Evolutionary conservation across 1,140 invertebrate species (phyloP).

Genomic region (Oryctes rhinoceros): DNA sequence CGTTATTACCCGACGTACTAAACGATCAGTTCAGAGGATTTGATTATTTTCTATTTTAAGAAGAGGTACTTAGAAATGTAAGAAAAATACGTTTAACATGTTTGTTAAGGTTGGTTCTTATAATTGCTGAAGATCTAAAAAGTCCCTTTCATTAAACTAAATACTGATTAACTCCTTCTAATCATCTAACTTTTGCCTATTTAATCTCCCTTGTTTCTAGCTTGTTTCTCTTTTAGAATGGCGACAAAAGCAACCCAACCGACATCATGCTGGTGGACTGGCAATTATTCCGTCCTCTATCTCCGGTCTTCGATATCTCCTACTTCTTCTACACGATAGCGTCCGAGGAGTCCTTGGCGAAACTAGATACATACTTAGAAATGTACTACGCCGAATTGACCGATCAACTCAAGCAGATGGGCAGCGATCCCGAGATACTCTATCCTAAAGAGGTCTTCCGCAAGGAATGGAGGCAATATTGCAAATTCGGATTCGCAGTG

Average conservation of each 20-base stretch:
- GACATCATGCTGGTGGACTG: slow-evolving; percentile 65
- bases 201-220: background rate
- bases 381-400: slow-evolving; percentile 65
- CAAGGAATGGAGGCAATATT: slow-evolving; percentile 57
- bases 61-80: no score
- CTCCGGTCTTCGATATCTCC: slow-evolving; percentile 66
- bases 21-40: no score
- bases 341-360: slow-evolving; percentile 60
- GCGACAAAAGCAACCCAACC: background rate
- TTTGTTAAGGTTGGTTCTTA: no score
- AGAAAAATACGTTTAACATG: no score
- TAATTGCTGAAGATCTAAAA: no score
- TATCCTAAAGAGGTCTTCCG: slow-evolving; percentile 62
- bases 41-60: no score
- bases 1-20: no score
- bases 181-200: no score
- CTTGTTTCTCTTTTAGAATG: background rate
- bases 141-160: no score
- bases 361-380: slow-evolving; percentile 63
- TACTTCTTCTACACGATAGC: slow-evolving; percentile 67
- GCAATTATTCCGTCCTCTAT: slow-evolving; percentile 64
- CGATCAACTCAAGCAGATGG: slow-evolving; percentile 53
- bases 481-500: slow-evolving; percentile 27
- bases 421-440: slow-evolving; percentile 59
- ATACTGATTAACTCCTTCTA: no score